These are phyloP conservation scores for Homalodisca vitripennis DNA, from an alignment of 1,140 invertebrate genomes.

Conservation along the genomic window DNA sequence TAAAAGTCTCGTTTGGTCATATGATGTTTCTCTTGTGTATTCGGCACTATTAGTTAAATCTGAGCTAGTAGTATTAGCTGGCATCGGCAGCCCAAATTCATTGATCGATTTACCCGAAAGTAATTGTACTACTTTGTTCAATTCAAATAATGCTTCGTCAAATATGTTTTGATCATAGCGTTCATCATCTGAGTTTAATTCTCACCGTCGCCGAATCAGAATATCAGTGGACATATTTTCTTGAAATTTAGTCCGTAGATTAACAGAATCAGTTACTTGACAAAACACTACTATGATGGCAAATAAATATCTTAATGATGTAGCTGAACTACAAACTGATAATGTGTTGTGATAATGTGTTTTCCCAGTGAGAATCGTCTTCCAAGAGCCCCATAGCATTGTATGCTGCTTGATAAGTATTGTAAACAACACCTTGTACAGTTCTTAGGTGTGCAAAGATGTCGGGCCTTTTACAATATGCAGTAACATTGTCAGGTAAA, in stretches of 20 bases:
- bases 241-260: not conserved
- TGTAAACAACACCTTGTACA: conserved; percentile 41
- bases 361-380: conserved; percentile 45
- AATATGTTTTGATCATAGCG: not conserved
- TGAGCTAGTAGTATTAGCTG: too few species aligned
- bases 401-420: conserved; percentile 45
- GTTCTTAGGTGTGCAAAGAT: conserved; percentile 47
- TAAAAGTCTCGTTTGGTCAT: too few species aligned
- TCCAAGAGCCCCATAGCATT: conserved; percentile 42
- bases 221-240: not conserved
- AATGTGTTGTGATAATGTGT: conserved; percentile 2
- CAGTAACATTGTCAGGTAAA: conserved; percentile 49
- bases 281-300: not conserved
- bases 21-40: too few species aligned
- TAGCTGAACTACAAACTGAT: not conserved
- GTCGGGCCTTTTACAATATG: conserved; percentile 48
- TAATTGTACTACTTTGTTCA: too few species aligned
- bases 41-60: too few species aligned
- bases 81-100: too few species aligned
- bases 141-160: not conserved
- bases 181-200: not conserved
- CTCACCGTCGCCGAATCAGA: not conserved
- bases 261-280: not conserved
- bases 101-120: too few species aligned
- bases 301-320: conserved; percentile 2